Evolutionary conservation across 2,797 vertebrate species (phyloP).

Genomic region (Erpetoichthys calabaricus): DNA sequence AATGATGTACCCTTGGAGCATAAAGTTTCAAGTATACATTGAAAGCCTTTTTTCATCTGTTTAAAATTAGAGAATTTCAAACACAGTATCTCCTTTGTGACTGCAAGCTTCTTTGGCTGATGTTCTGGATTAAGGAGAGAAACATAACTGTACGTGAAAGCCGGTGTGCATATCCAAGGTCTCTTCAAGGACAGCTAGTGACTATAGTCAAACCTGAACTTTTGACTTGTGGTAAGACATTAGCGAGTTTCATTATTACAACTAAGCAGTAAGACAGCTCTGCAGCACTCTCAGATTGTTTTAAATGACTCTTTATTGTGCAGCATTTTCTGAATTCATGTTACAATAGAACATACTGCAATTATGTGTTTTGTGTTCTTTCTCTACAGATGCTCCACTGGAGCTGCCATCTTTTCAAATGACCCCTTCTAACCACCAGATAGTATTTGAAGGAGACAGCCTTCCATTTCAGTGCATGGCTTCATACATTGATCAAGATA

Average conservation of each 20-base stretch:
- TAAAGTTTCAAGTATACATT: background rate
- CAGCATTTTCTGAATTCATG: too few species aligned
- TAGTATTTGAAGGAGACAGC: constrained; percentile 92
- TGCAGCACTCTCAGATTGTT: too few species aligned
- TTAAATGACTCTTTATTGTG: too few species aligned
- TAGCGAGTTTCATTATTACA: too few species aligned
- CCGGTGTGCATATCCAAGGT: constrained; percentile 77
- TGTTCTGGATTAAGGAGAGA: constrained; percentile 74
- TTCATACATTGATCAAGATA: constrained; percentile 85
- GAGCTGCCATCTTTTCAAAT: constrained; percentile 92
- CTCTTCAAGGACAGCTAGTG: constrained; percentile 69
- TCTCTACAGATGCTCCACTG: constrained; percentile 66
- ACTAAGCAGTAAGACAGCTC: too few species aligned
- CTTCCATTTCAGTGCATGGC: constrained; percentile 93
- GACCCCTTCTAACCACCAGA: constrained; percentile 85
- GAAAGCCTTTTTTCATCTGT: background rate
- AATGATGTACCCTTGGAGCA: background rate
- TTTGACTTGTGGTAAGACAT: constrained; percentile 75
- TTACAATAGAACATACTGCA: too few species aligned
- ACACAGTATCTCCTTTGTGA: constrained; percentile 85
- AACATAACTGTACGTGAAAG: constrained; percentile 76
- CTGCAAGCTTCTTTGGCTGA: constrained; percentile 86
- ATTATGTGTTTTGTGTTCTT: too few species aligned
- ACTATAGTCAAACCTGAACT: constrained; percentile 63
- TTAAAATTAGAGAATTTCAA: constrained; percentile 73